Conservation (phyloP, 2,113 vertebrate genomes). For the Apaloderma vittatum region DNA sequence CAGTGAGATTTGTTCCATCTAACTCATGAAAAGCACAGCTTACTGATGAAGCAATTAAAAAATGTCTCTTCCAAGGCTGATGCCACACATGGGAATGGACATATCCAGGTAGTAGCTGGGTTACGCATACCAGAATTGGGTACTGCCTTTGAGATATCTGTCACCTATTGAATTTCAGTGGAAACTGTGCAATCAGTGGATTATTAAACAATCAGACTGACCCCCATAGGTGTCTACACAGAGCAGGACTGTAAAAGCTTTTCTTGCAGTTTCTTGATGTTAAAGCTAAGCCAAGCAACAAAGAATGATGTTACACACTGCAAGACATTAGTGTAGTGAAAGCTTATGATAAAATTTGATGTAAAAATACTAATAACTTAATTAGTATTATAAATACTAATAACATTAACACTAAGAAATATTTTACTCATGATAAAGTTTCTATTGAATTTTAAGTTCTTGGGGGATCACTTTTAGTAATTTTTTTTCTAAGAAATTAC, state of each 20-base stretch:
- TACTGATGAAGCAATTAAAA: neutral
- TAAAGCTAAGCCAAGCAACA: neutral
- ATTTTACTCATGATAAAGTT: neutral
- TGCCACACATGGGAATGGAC: neutral
- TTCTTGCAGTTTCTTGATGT: neutral
- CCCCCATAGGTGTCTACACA: neutral
- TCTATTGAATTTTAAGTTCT: neutral
- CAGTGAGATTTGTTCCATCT: neutral
- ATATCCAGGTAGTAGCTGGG: neutral
- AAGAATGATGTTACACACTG: neutral
- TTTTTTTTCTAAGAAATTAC: neutral
- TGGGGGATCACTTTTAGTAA: neutral
- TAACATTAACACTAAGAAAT: neutral
- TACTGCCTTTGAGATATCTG: neutral
- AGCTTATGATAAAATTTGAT: neutral
- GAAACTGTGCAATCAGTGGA: neutral
- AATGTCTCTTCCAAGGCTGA: neutral
- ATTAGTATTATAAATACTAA: neutral
- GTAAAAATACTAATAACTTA: neutral
- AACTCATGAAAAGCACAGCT: neutral
- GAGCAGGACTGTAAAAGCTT: neutral
- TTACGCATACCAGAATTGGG: neutral
- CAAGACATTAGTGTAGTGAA: neutral
- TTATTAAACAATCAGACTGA: neutral
- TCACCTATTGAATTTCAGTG: neutral